phyloP scores from a whole-genome alignment of 37 sponge, comb jelly and placozoan species.

The Aphrocallistes beatrix region DNA sequence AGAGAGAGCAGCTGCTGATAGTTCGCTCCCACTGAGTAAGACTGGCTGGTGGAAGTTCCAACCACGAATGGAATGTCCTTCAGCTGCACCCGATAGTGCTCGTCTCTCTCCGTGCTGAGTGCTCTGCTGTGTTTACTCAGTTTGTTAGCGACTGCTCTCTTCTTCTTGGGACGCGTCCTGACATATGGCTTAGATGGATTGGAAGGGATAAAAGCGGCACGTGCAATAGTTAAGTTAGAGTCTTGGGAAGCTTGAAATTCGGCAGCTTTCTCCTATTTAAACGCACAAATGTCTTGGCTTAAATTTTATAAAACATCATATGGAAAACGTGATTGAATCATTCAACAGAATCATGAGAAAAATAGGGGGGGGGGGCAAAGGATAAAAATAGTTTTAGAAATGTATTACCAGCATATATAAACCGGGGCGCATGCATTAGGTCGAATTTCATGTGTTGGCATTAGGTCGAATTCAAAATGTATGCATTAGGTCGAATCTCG shows the following conservation, averaged over 20 bases:
- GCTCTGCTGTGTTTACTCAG: background rate
- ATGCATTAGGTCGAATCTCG: too few relatives aligned
- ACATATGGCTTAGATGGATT: background rate
- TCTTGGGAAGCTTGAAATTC: background rate
- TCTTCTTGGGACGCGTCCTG: background rate
- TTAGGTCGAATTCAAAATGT: too few relatives aligned
- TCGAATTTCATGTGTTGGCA: too few relatives aligned
- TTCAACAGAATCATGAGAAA: too few relatives aligned
- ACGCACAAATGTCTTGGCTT: too few relatives aligned
- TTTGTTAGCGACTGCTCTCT: background rate
- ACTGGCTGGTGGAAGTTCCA: conserved; percentile 37
- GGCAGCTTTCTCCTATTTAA: background rate
- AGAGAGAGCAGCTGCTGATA: conserved; percentile 44
- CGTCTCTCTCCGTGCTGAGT: background rate
- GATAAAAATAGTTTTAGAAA: too few relatives aligned
- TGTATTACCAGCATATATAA: too few relatives aligned
- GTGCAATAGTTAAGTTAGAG: background rate
- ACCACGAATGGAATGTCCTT: conserved; percentile 57
- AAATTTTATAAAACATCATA: too few relatives aligned
- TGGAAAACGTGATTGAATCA: too few relatives aligned
- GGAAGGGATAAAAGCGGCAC: background rate
- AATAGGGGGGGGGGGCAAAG: too few relatives aligned
- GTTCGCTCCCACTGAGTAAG: conserved; percentile 58
- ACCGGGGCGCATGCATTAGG: too few relatives aligned
- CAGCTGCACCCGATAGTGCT: conserved; percentile 41